These are phyloP conservation scores for Hyla sarda DNA, from an alignment of 2,113 vertebrate genomes.

Conservation along the genomic window DNA sequence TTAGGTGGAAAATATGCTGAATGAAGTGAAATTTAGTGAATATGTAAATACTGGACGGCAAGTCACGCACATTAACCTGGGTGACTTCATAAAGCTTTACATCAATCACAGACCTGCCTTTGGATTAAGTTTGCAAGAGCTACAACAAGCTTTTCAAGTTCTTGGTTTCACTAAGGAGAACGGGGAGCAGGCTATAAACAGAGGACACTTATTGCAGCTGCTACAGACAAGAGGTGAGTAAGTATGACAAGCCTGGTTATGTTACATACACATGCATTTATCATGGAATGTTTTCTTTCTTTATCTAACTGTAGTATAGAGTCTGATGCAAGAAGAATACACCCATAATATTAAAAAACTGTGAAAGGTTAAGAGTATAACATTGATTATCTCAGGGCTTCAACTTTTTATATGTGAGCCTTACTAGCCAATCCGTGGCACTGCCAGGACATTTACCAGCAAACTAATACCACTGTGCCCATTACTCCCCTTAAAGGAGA, in stretches of 20 bases:
- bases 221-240: slow-evolving; percentile 82
- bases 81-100: slow-evolving; percentile 89
- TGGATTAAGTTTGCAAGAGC: slow-evolving; percentile 72
- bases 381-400: no score
- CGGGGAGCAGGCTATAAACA: slow-evolving; percentile 71
- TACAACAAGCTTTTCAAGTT: slow-evolving; percentile 75
- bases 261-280: background rate
- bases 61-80: slow-evolving; percentile 80
- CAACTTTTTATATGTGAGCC: no score
- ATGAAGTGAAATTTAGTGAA: slow-evolving; percentile 88
- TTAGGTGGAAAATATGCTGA: slow-evolving; percentile 89
- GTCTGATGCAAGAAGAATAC: background rate
- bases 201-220: slow-evolving; percentile 79
- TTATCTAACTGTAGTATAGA: background rate
- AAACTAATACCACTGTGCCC: no score
- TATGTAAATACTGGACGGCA: slow-evolving; percentile 83
- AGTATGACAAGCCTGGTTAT: background rate
- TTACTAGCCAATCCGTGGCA: no score
- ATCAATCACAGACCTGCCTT: slow-evolving; percentile 88
- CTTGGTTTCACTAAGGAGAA: slow-evolving; percentile 74
- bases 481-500: no score
- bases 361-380: no score
- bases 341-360: no score
- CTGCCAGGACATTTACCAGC: no score
- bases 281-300: no score